Evolutionary conservation across 2,113 vertebrate genomes (phyloP), one percentile per base, ranked within the genome.

Genomic region (Callionymus lyra): DNA sequence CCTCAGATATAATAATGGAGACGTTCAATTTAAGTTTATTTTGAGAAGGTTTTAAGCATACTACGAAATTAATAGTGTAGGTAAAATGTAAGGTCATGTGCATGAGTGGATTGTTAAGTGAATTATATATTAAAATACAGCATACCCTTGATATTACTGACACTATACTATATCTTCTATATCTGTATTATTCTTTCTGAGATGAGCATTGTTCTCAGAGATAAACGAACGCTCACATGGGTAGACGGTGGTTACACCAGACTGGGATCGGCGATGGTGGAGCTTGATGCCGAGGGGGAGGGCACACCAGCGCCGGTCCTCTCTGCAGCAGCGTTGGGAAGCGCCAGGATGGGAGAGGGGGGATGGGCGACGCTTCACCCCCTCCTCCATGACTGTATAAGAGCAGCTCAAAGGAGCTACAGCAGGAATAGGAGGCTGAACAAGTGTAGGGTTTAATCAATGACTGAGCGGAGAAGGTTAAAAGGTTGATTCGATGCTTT

Each of bases 311-410:
- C 51, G 27, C 31, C 18, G 69, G 51, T 48, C 37, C 32, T 62
- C 65, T 75, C 68, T 79, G 76, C 76, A 70, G 79, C 54, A 69
- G 50, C 50, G 37, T 54, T 50, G 47, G 54, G 33, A 63, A 54
- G 45, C 53, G 62, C 45, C 53, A 40, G 61, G 54, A 35, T 42
- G 62, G 35, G 31, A 42, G 19, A 52, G 53, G 50, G n/a, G 60
- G 65, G 69, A 64, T 54, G 72, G 76, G 74, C 11, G 6, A 39
- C 44, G 48, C 32, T 39, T 60, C 43, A 38, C 41, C 43, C 55
- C 34, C 39, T 6, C 12, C 44, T 49, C 34, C 41, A 39, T 14
- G 56, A 47, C 65, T 58, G 51, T 11, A 38, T 56, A 2, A 42
- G 64, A 65, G 51, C 56, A 52, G 59, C 56, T 19, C 27, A 38